Evolutionary conservation across 2,113 vertebrate genomes (phyloP).

Genomic region (Hypocryptadius cinnamomeus): DNA sequence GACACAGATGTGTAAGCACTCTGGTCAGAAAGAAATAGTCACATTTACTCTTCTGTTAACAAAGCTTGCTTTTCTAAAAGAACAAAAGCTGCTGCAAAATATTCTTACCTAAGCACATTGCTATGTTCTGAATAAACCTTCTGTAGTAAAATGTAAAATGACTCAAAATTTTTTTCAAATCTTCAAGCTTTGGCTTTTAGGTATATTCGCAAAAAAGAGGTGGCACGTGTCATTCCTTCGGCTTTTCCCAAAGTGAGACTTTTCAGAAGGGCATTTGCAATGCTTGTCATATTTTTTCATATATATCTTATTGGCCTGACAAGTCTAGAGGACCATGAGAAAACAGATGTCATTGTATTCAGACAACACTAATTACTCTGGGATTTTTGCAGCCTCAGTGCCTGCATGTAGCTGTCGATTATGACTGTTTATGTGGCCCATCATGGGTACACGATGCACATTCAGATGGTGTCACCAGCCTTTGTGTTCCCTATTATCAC

Average conservation of each 20-base stretch:
- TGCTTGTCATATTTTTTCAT: slow-evolving; percentile 81
- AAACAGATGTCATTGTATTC: slow-evolving; percentile 81
- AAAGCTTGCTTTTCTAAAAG: neutral
- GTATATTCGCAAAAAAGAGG: slow-evolving; percentile 48
- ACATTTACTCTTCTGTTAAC: neutral
- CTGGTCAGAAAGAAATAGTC: neutral
- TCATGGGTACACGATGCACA: slow-evolving; percentile 21
- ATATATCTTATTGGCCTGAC: slow-evolving; percentile 76
- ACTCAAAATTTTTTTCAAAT: slow-evolving; percentile 50
- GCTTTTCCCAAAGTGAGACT: slow-evolving; percentile 69
- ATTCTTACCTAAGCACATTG: neutral
- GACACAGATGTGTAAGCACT: neutral
- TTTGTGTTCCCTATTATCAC: slow-evolving; percentile 49
- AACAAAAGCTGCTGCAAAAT: neutral
- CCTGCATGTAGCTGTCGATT: slow-evolving; percentile 70
- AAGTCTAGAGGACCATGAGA: slow-evolving; percentile 74
- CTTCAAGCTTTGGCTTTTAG: slow-evolving; percentile 44
- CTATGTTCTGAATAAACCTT: slow-evolving; percentile 15
- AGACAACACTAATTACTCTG: slow-evolving; percentile 83
- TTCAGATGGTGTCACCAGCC: slow-evolving; percentile 42
- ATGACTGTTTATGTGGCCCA: slow-evolving; percentile 64
- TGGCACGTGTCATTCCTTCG: slow-evolving; percentile 67
- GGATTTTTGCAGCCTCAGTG: slow-evolving; percentile 76
- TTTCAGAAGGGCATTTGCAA: slow-evolving; percentile 73
- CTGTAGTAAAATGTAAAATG: neutral